phyloP scores from a whole-genome alignment of 1,140 invertebrate species.

The Lanistes nyassanus region DNA sequence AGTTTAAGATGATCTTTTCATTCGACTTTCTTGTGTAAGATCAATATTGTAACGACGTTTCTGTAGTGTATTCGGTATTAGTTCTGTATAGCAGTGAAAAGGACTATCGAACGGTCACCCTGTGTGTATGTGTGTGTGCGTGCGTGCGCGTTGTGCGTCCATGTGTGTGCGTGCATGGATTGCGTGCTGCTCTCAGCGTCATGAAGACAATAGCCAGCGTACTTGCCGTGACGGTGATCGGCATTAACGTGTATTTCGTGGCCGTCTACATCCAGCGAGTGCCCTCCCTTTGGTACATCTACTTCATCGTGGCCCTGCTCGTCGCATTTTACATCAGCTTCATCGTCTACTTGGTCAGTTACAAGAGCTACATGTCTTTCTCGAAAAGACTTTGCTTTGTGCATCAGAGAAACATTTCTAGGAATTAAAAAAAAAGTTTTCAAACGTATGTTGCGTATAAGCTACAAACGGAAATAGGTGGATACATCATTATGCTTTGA shows the following conservation, averaged over 20 bases:
- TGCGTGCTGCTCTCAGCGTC: slow-evolving; percentile 51
- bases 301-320: slow-evolving; percentile 71
- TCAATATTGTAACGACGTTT: too few species aligned
- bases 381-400: background rate
- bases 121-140: too few species aligned
- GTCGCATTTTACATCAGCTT: slow-evolving; percentile 77
- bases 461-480: too few species aligned
- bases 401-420: background rate
- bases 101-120: too few species aligned
- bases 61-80: too few species aligned
- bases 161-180: too few species aligned
- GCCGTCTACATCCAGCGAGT: slow-evolving; percentile 72
- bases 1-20: too few species aligned
- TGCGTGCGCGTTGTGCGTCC: background rate
- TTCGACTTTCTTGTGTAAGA: too few species aligned
- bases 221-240: slow-evolving; percentile 79
- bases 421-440: too few species aligned
- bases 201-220: slow-evolving; percentile 75
- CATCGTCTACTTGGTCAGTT: slow-evolving; percentile 75
- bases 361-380: background rate
- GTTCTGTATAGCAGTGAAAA: too few species aligned
- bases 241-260: slow-evolving; percentile 87
- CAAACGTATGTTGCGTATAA: too few species aligned
- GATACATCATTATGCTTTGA: too few species aligned
- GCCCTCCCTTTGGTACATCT: slow-evolving; percentile 69